phyloP scores from a whole-genome alignment of 2,888 invertebrate genomes.

The Charanyca ferruginea region DNA sequence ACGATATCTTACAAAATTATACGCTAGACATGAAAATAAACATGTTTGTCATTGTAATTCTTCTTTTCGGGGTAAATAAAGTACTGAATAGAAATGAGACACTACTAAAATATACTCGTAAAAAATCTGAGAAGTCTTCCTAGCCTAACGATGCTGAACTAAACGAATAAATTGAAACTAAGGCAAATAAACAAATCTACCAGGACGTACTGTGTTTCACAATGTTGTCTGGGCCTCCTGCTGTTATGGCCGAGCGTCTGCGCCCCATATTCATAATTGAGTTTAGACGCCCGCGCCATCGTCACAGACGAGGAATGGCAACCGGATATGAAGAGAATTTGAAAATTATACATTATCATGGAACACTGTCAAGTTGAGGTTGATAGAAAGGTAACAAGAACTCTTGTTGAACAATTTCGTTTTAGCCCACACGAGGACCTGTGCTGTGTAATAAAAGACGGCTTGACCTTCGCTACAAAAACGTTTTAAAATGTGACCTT shows the following conservation, averaged over 20 bases:
- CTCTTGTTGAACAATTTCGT: neutral
- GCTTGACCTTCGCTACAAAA: no score
- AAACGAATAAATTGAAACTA: neutral
- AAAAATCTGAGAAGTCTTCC: neutral
- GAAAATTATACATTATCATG: neutral
- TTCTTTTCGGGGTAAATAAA: conserved; percentile 24
- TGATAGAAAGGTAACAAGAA: neutral
- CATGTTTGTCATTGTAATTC: conserved; percentile 7
- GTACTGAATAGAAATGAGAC: conserved; percentile 12
- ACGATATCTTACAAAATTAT: conserved; percentile 23
- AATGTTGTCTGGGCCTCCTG: conserved; percentile 6
- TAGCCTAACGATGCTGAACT: neutral
- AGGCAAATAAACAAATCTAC: no score
- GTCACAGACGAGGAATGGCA: neutral
- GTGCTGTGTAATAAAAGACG: no score
- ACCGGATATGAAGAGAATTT: neutral
- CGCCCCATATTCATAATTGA: conserved; percentile 47
- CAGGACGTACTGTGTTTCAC: neutral
- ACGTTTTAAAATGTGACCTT: no score
- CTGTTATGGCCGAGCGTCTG: conserved; percentile 7
- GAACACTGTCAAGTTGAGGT: neutral
- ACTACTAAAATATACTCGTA: neutral
- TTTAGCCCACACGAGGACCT: neutral
- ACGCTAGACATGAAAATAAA: conserved; percentile 2
- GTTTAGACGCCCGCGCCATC: conserved; percentile 12